Evolutionary conservation across 2,888 invertebrate species (phyloP).

Genomic region (Chorisops tibialis): DNA sequence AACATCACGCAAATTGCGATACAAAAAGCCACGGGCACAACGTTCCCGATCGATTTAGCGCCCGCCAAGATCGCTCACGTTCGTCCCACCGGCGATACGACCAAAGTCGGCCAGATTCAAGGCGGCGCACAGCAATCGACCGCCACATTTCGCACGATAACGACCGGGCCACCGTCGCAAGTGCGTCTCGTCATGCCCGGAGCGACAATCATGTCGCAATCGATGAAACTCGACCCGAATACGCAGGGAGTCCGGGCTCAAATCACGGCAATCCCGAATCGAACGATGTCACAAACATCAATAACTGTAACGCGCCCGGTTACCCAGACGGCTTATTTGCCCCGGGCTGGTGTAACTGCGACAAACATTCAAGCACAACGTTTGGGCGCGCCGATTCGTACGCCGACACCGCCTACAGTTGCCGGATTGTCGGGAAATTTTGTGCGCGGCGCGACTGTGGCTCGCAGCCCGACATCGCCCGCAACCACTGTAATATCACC

Average conservation of each 20-base stretch:
- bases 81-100: slow-evolving; percentile 49
- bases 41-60: slow-evolving; percentile 52
- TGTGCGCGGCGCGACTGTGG: slow-evolving; percentile 44
- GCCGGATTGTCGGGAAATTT: slow-evolving; percentile 44
- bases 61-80: slow-evolving; percentile 55
- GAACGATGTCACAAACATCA: slow-evolving; percentile 51
- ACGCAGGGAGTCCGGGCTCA: slow-evolving; percentile 45
- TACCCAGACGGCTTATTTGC: slow-evolving; percentile 48
- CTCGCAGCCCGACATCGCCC: slow-evolving; percentile 44
- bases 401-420: slow-evolving; percentile 41
- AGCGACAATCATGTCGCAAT: slow-evolving; percentile 51
- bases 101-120: slow-evolving; percentile 16
- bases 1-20: slow-evolving; percentile 23
- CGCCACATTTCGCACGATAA: slow-evolving; percentile 41
- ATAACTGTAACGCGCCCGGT: slow-evolving; percentile 51
- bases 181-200: slow-evolving; percentile 48
- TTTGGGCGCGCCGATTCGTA: slow-evolving; percentile 45
- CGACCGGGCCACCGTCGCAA: slow-evolving; percentile 48
- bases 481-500: slow-evolving; percentile 49
- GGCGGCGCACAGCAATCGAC: slow-evolving; percentile 39
- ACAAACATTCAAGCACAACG: slow-evolving; percentile 49
- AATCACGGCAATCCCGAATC: slow-evolving; percentile 48
- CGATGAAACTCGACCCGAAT: slow-evolving; percentile 53
- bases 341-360: slow-evolving; percentile 45
- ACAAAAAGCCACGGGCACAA: slow-evolving; percentile 27